These are phyloP conservation scores for Threskiornis aethiopicus DNA, from an alignment of 2,797 vertebrate species.

Conservation along the genomic window DNA sequence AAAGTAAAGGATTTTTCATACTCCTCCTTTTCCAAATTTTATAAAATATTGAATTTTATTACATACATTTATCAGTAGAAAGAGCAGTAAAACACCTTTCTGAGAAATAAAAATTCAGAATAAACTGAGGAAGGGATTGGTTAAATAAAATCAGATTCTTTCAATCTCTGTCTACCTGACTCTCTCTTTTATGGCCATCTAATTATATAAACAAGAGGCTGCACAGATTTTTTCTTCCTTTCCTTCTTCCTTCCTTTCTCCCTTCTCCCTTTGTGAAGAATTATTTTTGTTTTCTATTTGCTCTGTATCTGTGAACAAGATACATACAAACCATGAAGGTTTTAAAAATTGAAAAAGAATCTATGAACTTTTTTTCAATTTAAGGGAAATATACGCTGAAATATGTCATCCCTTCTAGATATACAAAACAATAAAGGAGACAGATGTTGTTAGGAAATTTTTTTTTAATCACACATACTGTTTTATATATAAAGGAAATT, in stretches of 20 bases:
- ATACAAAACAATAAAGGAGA: not conserved
- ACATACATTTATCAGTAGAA: not conserved
- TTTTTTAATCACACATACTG: fast-evolving
- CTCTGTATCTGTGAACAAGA: not conserved
- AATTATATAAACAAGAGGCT: not conserved
- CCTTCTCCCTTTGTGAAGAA: not conserved
- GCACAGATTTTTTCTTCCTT: not conserved
- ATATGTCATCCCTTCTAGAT: not conserved
- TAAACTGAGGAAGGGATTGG: not conserved
- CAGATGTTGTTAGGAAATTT: not conserved
- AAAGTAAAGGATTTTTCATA: not conserved
- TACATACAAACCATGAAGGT: not conserved
- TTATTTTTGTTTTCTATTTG: not conserved
- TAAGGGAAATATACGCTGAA: not conserved
- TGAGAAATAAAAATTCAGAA: not conserved
- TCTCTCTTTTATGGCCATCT: not conserved
- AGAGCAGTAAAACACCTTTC: not conserved
- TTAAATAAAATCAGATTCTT: not conserved
- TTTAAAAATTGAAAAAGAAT: not conserved
- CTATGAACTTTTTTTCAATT: not conserved
- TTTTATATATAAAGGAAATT: not conserved
- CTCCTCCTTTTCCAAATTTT: not conserved
- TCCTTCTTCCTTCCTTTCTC: not conserved
- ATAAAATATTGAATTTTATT: not conserved
- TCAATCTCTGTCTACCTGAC: not conserved